These are phyloP conservation scores for Anoura caudifer DNA, from an alignment of 2,113 vertebrate species.

Conservation along the genomic window DNA sequence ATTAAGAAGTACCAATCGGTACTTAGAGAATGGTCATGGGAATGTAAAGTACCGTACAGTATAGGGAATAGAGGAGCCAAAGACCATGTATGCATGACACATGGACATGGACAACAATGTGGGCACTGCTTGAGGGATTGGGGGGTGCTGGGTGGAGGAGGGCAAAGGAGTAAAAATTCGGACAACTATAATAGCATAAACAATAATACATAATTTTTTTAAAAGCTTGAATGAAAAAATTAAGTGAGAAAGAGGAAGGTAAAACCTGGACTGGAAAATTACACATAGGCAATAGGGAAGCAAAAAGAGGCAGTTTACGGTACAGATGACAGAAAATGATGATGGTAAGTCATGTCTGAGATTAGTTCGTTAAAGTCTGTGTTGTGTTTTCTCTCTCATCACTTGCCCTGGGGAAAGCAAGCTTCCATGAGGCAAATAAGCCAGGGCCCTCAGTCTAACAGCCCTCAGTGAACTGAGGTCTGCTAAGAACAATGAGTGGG, in stretches of 20 bases:
- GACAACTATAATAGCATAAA: too few relatives aligned
- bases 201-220: too few relatives aligned
- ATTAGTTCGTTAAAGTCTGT: not conserved
- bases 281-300: not conserved
- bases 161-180: too few relatives aligned
- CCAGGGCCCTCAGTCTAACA: not conserved
- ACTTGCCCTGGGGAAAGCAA: not conserved
- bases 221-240: not conserved
- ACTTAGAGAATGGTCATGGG: too few relatives aligned
- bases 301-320: not conserved
- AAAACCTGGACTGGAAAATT: not conserved
- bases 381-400: not conserved
- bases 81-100: too few relatives aligned
- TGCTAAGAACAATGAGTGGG: not conserved
- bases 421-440: not conserved
- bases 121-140: too few relatives aligned
- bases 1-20: too few relatives aligned
- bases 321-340: not conserved
- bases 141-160: too few relatives aligned
- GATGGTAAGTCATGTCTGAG: not conserved
- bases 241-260: not conserved
- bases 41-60: too few relatives aligned
- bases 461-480: not conserved
- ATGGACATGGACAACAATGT: too few relatives aligned
- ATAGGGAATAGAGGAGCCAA: too few relatives aligned